A percentile compares a stretch with the other conserved stretches of the same genome.
Conservation (phyloP, 2,888 invertebrate genomes). For the Leptothorax acervorum region DNA sequence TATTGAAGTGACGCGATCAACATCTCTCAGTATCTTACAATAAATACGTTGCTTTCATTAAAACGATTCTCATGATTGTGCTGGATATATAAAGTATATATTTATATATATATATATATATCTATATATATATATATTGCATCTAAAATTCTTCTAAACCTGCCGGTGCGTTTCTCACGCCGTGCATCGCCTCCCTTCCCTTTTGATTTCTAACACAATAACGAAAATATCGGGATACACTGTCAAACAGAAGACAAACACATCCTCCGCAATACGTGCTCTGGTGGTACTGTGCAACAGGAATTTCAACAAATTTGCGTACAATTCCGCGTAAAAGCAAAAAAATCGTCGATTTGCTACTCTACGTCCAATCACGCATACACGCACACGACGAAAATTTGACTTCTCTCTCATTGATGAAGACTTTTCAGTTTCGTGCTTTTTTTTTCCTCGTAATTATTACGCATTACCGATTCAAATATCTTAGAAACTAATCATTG, state of each 20-base stretch:
- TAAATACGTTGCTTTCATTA: slow-evolving; percentile 64
- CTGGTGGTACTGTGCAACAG: slow-evolving; percentile 77
- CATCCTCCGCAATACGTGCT: slow-evolving; percentile 76
- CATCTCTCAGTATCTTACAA: slow-evolving; percentile 59
- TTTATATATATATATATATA: slow-evolving; percentile 10
- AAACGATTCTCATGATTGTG: slow-evolving; percentile 72
- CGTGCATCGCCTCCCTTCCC: slow-evolving; percentile 15
- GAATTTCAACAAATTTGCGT: slow-evolving; percentile 70
- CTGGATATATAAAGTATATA: slow-evolving; percentile 60
- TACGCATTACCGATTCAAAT: slow-evolving; percentile 37
- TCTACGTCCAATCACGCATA: slow-evolving; percentile 27
- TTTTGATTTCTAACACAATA: slow-evolving; percentile 68
- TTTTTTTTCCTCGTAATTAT: slow-evolving; percentile 9
- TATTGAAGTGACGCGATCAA: slow-evolving; percentile 66
- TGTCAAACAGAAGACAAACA: slow-evolving; percentile 76
- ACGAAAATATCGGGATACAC: slow-evolving; percentile 71
- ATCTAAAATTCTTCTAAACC: slow-evolving; percentile 67
- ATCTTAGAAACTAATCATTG: slow-evolving; percentile 76
- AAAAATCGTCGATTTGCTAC: neutral
- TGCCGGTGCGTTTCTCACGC: slow-evolving; percentile 49
- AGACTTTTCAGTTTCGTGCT: slow-evolving; percentile 13
- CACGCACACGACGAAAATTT: slow-evolving; percentile 35
- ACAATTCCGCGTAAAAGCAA: slow-evolving; percentile 36
- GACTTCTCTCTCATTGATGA: neutral
- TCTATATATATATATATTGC: slow-evolving; percentile 55